Conservation (phyloP, 2,888 invertebrate genomes). For the Metacarcinus magister region DNA sequence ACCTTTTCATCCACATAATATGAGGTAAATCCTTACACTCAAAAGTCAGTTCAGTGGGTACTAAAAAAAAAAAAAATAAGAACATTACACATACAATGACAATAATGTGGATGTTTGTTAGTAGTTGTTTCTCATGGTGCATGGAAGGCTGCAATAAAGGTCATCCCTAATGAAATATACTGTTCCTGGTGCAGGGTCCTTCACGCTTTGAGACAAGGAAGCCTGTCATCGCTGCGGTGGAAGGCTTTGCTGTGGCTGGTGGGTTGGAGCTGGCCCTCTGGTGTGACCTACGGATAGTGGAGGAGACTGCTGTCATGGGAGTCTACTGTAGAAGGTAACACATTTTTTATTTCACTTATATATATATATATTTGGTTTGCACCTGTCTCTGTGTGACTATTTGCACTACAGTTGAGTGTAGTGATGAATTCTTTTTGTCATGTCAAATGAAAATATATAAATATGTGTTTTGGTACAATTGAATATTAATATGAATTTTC, state of each 20-base stretch:
- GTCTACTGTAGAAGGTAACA: conserved; percentile 90
- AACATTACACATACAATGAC: background rate
- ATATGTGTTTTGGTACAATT: background rate
- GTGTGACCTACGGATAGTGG: conserved; percentile 95
- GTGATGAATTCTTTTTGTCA: background rate
- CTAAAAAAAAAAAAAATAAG: background rate
- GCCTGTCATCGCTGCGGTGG: conserved; percentile 94
- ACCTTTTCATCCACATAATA: too few species aligned
- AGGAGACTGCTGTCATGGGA: conserved; percentile 94
- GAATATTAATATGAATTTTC: background rate
- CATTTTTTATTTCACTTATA: background rate
- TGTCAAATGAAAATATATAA: background rate
- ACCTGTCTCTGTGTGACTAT: background rate
- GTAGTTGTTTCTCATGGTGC: background rate
- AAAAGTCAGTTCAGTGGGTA: too few species aligned
- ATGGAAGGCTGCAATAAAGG: background rate
- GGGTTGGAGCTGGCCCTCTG: conserved; percentile 96
- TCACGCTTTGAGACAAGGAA: conserved; percentile 86
- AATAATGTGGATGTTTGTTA: background rate
- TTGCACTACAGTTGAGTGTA: too few species aligned
- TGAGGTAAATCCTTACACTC: too few species aligned
- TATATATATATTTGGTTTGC: background rate
- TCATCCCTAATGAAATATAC: background rate
- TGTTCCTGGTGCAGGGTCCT: conserved; percentile 67
- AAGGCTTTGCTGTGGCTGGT: conserved; percentile 94